Conservation (phyloP, 2,888 invertebrate species). For the Acleris holmiana region DNA sequence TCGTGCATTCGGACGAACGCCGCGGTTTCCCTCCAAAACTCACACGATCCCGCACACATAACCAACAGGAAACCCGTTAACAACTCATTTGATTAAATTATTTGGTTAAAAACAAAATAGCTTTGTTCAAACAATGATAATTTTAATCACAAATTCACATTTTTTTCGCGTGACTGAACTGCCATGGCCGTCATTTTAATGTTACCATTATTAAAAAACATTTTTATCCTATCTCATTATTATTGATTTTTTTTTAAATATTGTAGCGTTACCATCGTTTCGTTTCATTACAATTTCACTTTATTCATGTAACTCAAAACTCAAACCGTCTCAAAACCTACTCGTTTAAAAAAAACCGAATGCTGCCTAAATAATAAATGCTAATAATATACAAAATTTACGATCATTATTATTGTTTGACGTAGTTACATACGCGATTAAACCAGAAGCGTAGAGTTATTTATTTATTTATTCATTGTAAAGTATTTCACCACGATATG, state of each 20-base stretch:
- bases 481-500: too few relatives aligned
- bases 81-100: constrained; percentile 33
- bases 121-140: constrained; percentile 49
- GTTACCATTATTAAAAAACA: constrained; percentile 50
- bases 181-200: constrained; percentile 60
- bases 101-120: constrained; percentile 45
- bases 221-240: constrained; percentile 32
- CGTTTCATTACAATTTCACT: constrained; percentile 11
- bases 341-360: neutral
- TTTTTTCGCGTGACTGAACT: constrained; percentile 63
- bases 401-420: too few relatives aligned
- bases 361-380: neutral
- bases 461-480: too few relatives aligned
- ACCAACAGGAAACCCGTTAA: constrained; percentile 30
- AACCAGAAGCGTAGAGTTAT: too few relatives aligned
- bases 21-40: constrained; percentile 42
- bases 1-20: constrained; percentile 39
- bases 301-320: neutral
- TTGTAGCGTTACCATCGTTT: constrained; percentile 17
- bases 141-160: constrained; percentile 55
- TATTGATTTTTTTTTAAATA: constrained; percentile 37
- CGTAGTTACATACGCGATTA: too few relatives aligned
- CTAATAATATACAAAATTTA: too few relatives aligned
- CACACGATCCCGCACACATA: constrained; percentile 34
- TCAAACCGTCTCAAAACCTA: neutral